phyloP scores from a whole-genome alignment of 2,113 vertebrate genomes.

The Gadus chalcogrammus region DNA sequence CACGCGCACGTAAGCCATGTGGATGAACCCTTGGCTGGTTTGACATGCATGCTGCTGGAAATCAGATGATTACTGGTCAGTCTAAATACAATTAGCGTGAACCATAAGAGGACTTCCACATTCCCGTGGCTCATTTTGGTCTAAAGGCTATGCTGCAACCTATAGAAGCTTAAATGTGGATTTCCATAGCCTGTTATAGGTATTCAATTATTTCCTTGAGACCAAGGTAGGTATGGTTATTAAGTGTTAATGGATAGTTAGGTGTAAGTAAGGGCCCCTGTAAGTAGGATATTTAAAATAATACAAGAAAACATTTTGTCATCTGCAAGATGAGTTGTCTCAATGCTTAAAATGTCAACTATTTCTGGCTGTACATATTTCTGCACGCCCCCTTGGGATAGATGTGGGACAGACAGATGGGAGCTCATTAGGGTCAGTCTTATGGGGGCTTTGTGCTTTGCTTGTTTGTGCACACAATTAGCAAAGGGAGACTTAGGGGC shows the following conservation, averaged over 20 bases:
- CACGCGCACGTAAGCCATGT: constrained; percentile 15
- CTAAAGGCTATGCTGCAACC: background rate
- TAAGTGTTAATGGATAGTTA: no score
- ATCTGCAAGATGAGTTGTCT: no score
- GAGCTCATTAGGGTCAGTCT: constrained; percentile 53
- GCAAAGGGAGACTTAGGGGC: constrained; percentile 48
- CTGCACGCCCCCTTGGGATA: constrained; percentile 27
- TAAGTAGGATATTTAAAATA: no score
- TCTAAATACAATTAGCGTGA: no score
- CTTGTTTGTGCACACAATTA: constrained; percentile 46
- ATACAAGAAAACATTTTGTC: no score
- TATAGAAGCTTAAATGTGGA: no score
- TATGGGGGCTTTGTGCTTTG: constrained; percentile 40
- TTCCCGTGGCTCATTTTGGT: no score
- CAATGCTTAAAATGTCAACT: constrained; percentile 17
- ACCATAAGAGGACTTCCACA: no score
- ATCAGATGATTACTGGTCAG: constrained; percentile 51
- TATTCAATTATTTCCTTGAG: no score
- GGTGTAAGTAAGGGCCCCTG: no score
- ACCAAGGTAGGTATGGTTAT: no score
- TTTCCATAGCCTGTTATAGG: no score
- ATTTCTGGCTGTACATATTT: constrained; percentile 50
- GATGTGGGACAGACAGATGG: constrained; percentile 55
- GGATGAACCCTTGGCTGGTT: constrained; percentile 33
- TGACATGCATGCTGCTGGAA: constrained; percentile 23